phyloP scores from a whole-genome alignment of 2,888 invertebrate genomes.

The Torymus aiolomorphi region DNA sequence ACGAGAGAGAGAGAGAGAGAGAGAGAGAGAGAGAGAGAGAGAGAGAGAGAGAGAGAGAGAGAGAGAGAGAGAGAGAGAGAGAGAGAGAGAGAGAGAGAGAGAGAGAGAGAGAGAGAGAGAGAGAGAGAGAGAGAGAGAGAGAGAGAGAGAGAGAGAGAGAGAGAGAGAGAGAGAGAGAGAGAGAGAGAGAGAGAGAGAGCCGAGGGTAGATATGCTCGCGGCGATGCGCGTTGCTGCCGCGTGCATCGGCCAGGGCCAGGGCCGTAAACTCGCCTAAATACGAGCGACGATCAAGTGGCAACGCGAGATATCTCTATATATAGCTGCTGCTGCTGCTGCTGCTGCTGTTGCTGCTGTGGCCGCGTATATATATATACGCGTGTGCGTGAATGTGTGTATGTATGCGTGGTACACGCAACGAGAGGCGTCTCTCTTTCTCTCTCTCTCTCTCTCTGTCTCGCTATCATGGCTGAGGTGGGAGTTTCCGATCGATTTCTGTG shows the following conservation, averaged over 20 bases:
- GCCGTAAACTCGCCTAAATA: conserved; percentile 19
- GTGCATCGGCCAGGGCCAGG: background rate
- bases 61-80: background rate
- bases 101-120: conserved; percentile 1
- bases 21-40: no score
- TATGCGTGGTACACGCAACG: background rate
- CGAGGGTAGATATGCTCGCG: background rate
- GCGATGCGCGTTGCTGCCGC: no score
- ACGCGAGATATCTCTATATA: background rate
- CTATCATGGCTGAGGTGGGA: conserved; percentile 59
- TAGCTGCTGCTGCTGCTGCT: no score
- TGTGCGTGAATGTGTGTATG: no score
- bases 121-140: background rate
- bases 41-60: background rate
- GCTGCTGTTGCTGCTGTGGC: no score
- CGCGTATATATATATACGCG: no score
- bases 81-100: background rate
- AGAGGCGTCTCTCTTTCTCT: conserved; percentile 28
- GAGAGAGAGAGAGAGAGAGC: conserved; percentile 1
- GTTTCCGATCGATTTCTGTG: conserved; percentile 64
- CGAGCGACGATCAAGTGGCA: conserved; percentile 3
- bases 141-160: background rate
- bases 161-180: background rate
- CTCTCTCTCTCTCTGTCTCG: conserved; percentile 18
- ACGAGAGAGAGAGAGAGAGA: background rate